Evolutionary conservation across 2,797 vertebrate species (phyloP), one percentile per base, ranked within the genome.

Genomic region (Smutsia gigantea): DNA sequence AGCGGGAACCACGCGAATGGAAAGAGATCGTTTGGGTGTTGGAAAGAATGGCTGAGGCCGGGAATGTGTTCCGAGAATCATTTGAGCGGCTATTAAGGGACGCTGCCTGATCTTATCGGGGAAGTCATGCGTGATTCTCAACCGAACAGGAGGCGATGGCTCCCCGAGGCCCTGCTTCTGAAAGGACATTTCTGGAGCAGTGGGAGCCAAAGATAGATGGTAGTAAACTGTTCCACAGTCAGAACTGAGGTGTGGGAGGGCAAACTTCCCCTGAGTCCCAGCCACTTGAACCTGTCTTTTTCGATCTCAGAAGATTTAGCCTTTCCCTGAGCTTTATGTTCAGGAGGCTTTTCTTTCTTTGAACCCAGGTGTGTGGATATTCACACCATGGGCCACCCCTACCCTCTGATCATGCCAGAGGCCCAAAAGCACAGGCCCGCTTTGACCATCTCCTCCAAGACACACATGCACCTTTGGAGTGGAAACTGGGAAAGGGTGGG

Each of bases 1-100:
- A 99, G 98, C 93, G 98, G 98, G 99, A 99, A 98, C 99, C 97
- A 97, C 97, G 96, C 97, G 97, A 98, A 98, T 99, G 98, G 99
- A 99, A 99, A 99, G 98, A 99, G 98, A 98, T 98, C 87, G 92
- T 94, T 95, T 61, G 88, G 96, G 86, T 98, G 98, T 98, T 98
- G 98, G 98, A 99, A 98, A 98, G 98, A 99, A 98, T 99, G 98
- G 98, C 98, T 96, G 95, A 98, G 98, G 98, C 98, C 98, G 98
- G 98, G 99, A 98, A 97, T 82, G 94, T 97, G 97, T 93, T 94
- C 97, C 96, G 97, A 98, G 98, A 99, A 98, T 96, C 96, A 97
- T 98, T 99, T 98, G 98, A 98, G 98, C 97, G 96, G 89, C 98
- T 98, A 98, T 99, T 99, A 98, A 98, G 98, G 98, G 98, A 98